phyloP scores from a whole-genome alignment of 64 coral and sea anemone genomes.

The Montipora cactus region DNA sequence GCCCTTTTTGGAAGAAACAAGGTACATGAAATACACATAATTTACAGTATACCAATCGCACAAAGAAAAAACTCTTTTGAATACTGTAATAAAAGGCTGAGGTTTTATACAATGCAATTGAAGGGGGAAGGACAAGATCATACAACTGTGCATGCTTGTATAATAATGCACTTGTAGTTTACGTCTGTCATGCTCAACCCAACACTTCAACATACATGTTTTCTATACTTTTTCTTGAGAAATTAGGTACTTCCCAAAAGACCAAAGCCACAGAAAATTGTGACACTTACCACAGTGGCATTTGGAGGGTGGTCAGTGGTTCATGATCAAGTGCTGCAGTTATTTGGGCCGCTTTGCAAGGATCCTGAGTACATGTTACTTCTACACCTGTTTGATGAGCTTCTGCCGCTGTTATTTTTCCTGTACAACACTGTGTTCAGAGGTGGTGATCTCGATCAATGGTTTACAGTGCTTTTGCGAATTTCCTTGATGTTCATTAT shows the following conservation, averaged over 20 bases:
- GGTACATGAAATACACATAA: not conserved
- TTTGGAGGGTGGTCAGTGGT: not conserved
- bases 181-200: too few species aligned
- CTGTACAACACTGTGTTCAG: not conserved
- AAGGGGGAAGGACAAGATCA: too few species aligned
- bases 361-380: conserved; percentile 7
- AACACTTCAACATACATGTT: too few species aligned
- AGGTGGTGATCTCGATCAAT: conserved; percentile 6
- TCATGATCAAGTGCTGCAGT: conserved; percentile 18
- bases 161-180: too few species aligned
- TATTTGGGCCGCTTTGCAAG: conserved; percentile 9
- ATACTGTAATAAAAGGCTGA: too few species aligned
- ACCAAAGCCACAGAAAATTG: conserved; percentile 11
- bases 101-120: too few species aligned
- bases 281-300: conserved; percentile 10
- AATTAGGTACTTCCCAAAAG: not conserved
- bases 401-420: conserved; percentile 6
- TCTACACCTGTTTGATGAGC: not conserved
- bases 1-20: conserved; percentile 15
- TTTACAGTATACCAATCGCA: too few species aligned
- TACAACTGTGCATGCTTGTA: too few species aligned
- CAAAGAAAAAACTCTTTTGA: too few species aligned
- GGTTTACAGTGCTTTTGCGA: conserved; percentile 6
- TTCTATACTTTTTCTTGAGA: too few species aligned
- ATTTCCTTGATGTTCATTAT: too few species aligned